Evolutionary conservation across 2,113 vertebrate genomes (phyloP), one percentile per base, ranked within the genome.

Genomic region (Argyrosomus japonicus): DNA sequence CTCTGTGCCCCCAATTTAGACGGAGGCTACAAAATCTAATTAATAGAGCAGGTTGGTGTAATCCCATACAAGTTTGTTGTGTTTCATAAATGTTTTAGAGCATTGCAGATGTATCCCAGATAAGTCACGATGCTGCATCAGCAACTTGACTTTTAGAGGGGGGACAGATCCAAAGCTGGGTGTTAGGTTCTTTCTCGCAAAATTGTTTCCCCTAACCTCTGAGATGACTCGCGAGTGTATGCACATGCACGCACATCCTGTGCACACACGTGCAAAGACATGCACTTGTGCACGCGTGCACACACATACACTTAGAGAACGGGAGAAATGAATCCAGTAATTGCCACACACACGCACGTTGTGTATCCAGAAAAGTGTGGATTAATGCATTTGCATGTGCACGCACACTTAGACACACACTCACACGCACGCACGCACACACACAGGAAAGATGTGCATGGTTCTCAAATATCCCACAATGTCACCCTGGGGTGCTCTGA

Each of bases 391-490:
- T 56, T 50, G 68, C 32, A 65, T 67, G 68, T 65, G 57, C 60
- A 78, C 23, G 19, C 64, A 25, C 19, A 65, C 8, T 47, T 51
- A 32, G 48, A 68, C 32, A 29, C 70, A 54, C 67, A 65, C 73
- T 54, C 57, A 36, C 67, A 53, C 77, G 50, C 75, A 65, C 75
- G 47, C 73, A 53, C 77, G 68, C 51, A 57, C 75, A 87, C 75
- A 88, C 61, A 84, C n/a, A 71, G 58, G 68, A 83, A 65, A 73
- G 79, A 75, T 50, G 79, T 85, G 79, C 76, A 79, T 61, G 36
- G 68, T 47, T 91, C 90, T 94, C 92, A 93, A 85, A 92, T 94
- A 92, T 93, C 92, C 75, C 74, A 88, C 92, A 93, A 93, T 93
- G 94, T 95, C 91, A 94, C 93, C 92, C 93, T 89, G 86, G 86